Evolutionary conservation across 2,888 invertebrate genomes (phyloP).

Genomic region (Sphinx pinastri): DNA sequence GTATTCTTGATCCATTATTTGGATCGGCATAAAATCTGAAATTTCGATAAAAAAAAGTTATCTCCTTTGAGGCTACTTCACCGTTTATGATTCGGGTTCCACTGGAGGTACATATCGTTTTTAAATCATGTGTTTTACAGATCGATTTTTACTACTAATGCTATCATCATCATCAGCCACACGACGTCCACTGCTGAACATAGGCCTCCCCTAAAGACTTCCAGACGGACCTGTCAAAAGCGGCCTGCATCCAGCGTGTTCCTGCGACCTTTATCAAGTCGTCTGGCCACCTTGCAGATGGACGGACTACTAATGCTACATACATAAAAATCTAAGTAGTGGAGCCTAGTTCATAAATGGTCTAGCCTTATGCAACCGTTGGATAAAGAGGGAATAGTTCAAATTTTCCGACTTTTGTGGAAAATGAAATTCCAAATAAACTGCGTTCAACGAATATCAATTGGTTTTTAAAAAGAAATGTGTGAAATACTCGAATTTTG

Average conservation of each 20-base stretch:
- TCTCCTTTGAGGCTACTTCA: background rate
- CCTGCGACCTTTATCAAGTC: too few species aligned
- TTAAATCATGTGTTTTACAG: background rate
- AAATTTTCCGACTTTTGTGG: background rate
- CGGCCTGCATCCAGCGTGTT: too few species aligned
- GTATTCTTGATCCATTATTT: too few species aligned
- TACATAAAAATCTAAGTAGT: background rate
- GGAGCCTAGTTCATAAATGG: background rate
- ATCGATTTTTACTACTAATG: background rate
- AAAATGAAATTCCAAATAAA: slow-evolving; percentile 10
- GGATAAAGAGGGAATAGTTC: slow-evolving; percentile 1
- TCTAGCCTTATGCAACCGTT: background rate
- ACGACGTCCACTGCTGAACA: too few species aligned
- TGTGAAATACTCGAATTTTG: background rate
- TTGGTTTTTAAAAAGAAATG: too few species aligned
- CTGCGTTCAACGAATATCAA: background rate
- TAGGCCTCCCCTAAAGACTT: too few species aligned
- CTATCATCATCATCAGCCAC: background rate
- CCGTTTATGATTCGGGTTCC: background rate
- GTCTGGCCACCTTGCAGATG: too few species aligned
- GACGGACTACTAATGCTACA: background rate
- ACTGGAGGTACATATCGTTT: background rate
- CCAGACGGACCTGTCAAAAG: too few species aligned
- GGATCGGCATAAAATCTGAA: too few species aligned
- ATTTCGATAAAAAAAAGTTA: background rate